Evolutionary conservation across 2,113 vertebrate genomes (phyloP).

Genomic region (Ciconia boyciana): DNA sequence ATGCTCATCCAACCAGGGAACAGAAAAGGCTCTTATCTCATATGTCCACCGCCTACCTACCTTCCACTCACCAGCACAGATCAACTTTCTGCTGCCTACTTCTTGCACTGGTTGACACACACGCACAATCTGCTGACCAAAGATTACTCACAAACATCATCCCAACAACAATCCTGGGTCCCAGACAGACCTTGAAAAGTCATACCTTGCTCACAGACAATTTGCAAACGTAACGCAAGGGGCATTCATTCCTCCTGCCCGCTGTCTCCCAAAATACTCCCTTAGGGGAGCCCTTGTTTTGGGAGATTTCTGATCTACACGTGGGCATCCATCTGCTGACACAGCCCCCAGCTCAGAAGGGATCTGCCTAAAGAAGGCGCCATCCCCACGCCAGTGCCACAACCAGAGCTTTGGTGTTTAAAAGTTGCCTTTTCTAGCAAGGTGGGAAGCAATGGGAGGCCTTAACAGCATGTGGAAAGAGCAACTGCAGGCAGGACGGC

Average conservation of each 20-base stretch:
- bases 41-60: fast-evolving
- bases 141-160: not conserved
- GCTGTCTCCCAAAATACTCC: not conserved
- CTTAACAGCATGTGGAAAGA: not conserved
- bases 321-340: not conserved
- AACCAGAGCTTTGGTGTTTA: not conserved
- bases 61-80: not conserved
- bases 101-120: not conserved
- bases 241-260: fast-evolving
- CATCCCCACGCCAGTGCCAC: not conserved
- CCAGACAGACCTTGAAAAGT: not conserved
- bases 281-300: not conserved
- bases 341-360: not conserved
- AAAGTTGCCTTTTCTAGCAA: not conserved
- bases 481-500: not conserved
- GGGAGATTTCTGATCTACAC: not conserved
- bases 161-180: not conserved
- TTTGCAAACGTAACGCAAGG: not conserved
- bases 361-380: not conserved
- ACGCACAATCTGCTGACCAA: not conserved
- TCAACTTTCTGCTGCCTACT: not conserved
- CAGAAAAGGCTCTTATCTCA: not conserved
- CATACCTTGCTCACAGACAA: not conserved
- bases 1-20: not conserved
- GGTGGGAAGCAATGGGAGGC: not conserved